Percentiles rank a stretch among this genome's conserved stretches.
Conservation (phyloP, 1,140 invertebrate genomes). For the Papilio polyxenes region DNA sequence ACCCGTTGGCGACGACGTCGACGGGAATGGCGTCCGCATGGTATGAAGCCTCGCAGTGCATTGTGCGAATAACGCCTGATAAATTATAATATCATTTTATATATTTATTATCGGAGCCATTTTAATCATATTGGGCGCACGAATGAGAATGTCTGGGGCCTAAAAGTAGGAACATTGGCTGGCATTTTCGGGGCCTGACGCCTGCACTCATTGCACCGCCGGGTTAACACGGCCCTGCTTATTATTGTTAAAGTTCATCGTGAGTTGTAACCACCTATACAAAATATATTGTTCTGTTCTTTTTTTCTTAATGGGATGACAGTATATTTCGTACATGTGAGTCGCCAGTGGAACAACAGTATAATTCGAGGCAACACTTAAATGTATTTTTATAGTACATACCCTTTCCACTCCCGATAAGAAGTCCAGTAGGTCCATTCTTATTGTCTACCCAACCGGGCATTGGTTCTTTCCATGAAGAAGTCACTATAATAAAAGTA, state of each 20-base stretch:
- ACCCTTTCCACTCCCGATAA: slow-evolving; percentile 91
- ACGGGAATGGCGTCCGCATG: slow-evolving; percentile 89
- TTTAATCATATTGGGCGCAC: no score
- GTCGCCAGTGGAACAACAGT: background rate
- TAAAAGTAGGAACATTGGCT: background rate
- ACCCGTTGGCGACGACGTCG: slow-evolving; percentile 89
- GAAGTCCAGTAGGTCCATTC: slow-evolving; percentile 93
- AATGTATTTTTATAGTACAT: slow-evolving; percentile 23
- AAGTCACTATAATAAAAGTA: slow-evolving; percentile 81
- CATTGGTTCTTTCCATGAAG: slow-evolving; percentile 86
- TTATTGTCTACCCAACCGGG: slow-evolving; percentile 96
- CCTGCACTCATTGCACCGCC: no score
- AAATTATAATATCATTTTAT: background rate
- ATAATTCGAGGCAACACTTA: background rate
- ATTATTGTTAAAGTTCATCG: background rate
- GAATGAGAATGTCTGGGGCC: no score
- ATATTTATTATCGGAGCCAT: background rate
- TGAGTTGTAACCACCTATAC: no score
- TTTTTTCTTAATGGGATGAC: background rate
- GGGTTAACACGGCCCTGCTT: background rate
- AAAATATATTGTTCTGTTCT: background rate
- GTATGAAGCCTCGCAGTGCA: slow-evolving; percentile 84
- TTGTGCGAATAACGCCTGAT: slow-evolving; percentile 79
- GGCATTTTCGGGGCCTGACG: background rate
- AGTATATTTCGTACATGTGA: background rate